Base-by-base conservation (phyloP, 1,140 invertebrate species). In the Anadara kagoshimensis region DNA sequence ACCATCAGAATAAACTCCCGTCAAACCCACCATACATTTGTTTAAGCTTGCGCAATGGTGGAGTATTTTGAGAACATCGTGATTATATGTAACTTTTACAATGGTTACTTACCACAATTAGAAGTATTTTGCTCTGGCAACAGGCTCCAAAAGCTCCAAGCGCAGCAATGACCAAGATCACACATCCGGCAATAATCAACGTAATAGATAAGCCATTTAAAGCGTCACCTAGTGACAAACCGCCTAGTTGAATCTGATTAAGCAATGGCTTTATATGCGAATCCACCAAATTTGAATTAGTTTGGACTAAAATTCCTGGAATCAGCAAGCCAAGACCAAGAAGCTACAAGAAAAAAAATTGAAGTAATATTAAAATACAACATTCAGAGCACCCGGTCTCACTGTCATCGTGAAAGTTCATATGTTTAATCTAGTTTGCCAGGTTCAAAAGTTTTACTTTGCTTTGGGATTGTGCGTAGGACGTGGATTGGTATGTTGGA, bases 71-170 rank as follows among this genome's bases (percentile, higher is more conserved):
- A n/a, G n/a, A n/a, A n/a, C n/a, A n/a, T n/a, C n/a, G n/a, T n/a
- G n/a, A n/a, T n/a, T n/a, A n/a, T n/a, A n/a, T n/a, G n/a, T n/a
- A n/a, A n/a, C n/a, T n/a, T n/a, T n/a, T n/a, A n/a, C n/a, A n/a
- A n/a, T n/a, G n/a, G n/a, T n/a, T 12, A 63, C 61, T 18, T 63
- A 63, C 61, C 3, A 63, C 24, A 14, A 63, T 44, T 5, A 63
- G 61, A 41, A 44, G 26, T 18, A 24, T 22, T 63, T 45, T 63
- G 41, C 45, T 63, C 45, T 63, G 41, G 16, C 61, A 63, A 41
- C 61, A 63, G 2, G 61, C 61, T 1, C 61, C 61, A 49, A 63
- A 63, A 8, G 61, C 61, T 7, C 61, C 61, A 41, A 63, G 16
- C 8, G 18, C 61, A 22, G 61, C 61, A 18, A 63, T 45, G 36